Base-by-base conservation (phyloP, 2,797 vertebrate species). In the Microchirus variegatus region DNA sequence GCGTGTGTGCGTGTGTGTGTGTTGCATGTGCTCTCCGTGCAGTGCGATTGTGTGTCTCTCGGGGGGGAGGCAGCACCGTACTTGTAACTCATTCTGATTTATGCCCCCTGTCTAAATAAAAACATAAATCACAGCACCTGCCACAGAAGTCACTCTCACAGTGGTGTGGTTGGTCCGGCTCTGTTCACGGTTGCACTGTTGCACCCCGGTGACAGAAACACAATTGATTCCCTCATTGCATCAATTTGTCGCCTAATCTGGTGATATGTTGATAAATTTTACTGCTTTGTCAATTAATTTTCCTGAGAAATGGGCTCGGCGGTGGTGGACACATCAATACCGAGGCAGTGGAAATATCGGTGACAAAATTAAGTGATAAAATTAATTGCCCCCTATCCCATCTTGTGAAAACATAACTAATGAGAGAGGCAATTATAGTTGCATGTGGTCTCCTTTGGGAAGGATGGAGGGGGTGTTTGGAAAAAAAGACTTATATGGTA, bases 281-380 rank as follows among this genome's bases (percentile, higher is more conserved):
- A 88, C 85, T 70, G 89, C 91, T 91, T 91, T 89, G 92, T 93
- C 93, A 92, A 94, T 94, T 94, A 93, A 94, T 94, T 94, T 94
- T 89, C 83, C 69, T 93, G 92, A 94, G 81, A 92, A 92, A 93
- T 89, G 90, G 90, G 77, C 83, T 82, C 16, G 67, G 88, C 86
- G 74, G 65, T 64, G 72, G 78, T 59, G 87, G 89, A 89, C 87
- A 86, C 90, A 91, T 94, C 91, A 89, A 93, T 92, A 90, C 81
- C 52, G 59, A 73, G 78, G 77, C 82, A 45, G 83, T 86, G 70
- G 82, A 87, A 87, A 83, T 89, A 92, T 88, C 82, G 48, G 87
- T 92, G 92, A 91, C 91, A 92, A 89, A 93, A 93, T 94, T 92
- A 94, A 94, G 93, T 92, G 91, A 93, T 93, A 90, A 93, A 94